phyloP scores from a whole-genome alignment of 2,113 vertebrate genomes.

The Leptocoma aspasia region DNA sequence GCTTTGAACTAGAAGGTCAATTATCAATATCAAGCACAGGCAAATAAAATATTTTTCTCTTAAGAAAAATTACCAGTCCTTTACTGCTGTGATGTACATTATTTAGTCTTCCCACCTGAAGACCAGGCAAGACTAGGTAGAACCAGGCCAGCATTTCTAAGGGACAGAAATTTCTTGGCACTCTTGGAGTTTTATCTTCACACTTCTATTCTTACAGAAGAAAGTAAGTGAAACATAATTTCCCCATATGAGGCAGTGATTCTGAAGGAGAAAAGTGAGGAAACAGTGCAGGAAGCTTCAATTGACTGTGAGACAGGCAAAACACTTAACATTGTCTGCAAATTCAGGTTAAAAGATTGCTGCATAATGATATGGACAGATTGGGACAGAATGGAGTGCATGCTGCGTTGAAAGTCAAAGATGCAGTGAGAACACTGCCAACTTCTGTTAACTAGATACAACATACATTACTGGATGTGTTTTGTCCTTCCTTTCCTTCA shows the following conservation, averaged over 20 bases:
- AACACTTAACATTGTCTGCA: not conserved
- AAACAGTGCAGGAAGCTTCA: not conserved
- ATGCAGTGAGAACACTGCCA: not conserved
- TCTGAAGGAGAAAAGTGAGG: not conserved
- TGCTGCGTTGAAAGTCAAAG: not conserved
- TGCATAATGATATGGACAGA: not conserved
- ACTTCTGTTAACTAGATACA: not conserved
- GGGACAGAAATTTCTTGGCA: not conserved
- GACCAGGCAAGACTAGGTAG: not conserved
- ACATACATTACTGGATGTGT: not conserved
- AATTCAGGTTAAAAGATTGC: not conserved
- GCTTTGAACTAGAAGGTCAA: not conserved
- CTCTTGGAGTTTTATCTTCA: not conserved
- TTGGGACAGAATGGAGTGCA: not conserved
- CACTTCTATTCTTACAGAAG: not conserved
- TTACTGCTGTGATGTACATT: not conserved
- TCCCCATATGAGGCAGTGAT: not conserved
- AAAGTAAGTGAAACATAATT: not conserved
- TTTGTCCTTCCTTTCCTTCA: not conserved
- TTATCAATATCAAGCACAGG: not conserved
- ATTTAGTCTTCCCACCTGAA: not conserved
- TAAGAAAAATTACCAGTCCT: not conserved
- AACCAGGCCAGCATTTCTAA: not conserved
- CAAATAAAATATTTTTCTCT: not conserved
- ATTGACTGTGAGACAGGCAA: not conserved